Percentiles rank a stretch among this genome's conserved stretches.
Conservation (phyloP, 2,797 vertebrate genomes). For the Sylvilagus floridanus region DNA sequence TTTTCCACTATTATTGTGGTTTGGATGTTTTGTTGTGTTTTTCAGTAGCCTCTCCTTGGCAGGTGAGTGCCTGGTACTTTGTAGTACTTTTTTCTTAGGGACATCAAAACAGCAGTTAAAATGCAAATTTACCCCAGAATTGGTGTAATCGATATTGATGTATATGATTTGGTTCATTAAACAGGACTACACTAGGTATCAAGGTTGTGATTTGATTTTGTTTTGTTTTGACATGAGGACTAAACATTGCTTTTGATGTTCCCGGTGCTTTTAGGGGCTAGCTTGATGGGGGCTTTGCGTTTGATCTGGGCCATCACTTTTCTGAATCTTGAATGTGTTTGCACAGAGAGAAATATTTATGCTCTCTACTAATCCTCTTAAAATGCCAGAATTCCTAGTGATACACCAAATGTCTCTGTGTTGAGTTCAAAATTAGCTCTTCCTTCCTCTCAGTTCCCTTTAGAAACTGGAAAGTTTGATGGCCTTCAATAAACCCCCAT, state of each 20-base stretch:
- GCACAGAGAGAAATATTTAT: slow-evolving; percentile 12
- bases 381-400: slow-evolving; percentile 11
- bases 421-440: slow-evolving; percentile 33
- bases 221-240: slow-evolving; percentile 35
- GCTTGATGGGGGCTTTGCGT: neutral
- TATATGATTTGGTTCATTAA: slow-evolving; percentile 1
- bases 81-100: neutral
- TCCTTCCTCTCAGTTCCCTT: neutral
- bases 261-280: neutral
- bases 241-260: slow-evolving; percentile 37
- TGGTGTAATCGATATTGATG: neutral
- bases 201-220: slow-evolving; percentile 20
- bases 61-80: neutral
- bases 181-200: neutral
- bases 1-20: neutral
- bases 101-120: slow-evolving; percentile 17
- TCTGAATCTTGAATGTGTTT: slow-evolving; percentile 51
- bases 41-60: neutral
- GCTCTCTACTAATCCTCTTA: neutral
- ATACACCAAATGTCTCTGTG: neutral
- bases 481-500: neutral
- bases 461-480: neutral
- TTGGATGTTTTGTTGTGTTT: neutral
- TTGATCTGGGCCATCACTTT: slow-evolving; percentile 32
- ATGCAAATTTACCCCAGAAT: neutral